Percentiles rank a stretch among this genome's conserved stretches.
These are phyloP conservation scores for Meriones unguiculatus DNA, from an alignment of 2,113 vertebrate genomes.

Conservation along the genomic window DNA sequence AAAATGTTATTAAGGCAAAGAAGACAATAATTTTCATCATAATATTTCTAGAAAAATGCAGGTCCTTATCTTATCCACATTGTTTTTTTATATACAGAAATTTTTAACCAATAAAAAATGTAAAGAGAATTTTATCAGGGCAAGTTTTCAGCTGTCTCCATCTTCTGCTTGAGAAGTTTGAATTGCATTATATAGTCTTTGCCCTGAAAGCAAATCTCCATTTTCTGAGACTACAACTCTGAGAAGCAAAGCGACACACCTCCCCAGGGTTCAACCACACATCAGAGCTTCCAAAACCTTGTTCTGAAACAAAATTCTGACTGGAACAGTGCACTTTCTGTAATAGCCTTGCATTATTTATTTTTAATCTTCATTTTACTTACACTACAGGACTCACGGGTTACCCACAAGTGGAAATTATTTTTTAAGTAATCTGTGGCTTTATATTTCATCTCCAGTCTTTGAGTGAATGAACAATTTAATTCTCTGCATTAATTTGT, in stretches of 20 bases:
- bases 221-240: slow-evolving; percentile 51
- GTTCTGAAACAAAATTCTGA: slow-evolving; percentile 63
- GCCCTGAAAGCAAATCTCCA: slow-evolving; percentile 67
- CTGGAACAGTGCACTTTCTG: slow-evolving; percentile 67
- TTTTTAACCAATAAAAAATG: neutral
- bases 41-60: slow-evolving; percentile 41
- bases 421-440: neutral
- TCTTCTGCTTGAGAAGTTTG: slow-evolving; percentile 54
- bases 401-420: neutral
- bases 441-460: neutral
- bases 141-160: slow-evolving; percentile 20
- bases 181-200: slow-evolving; percentile 62
- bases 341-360: slow-evolving; percentile 17
- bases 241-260: slow-evolving; percentile 29
- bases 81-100: neutral
- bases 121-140: neutral
- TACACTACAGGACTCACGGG: slow-evolving; percentile 45
- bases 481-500: neutral
- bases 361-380: neutral
- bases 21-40: slow-evolving; percentile 31
- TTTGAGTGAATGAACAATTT: neutral
- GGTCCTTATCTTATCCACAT: neutral
- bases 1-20: neutral
- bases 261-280: slow-evolving; percentile 48
- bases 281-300: slow-evolving; percentile 67